Evolutionary conservation across 2,113 vertebrate species (phyloP).

Genomic region (Quiscalus mexicanus): DNA sequence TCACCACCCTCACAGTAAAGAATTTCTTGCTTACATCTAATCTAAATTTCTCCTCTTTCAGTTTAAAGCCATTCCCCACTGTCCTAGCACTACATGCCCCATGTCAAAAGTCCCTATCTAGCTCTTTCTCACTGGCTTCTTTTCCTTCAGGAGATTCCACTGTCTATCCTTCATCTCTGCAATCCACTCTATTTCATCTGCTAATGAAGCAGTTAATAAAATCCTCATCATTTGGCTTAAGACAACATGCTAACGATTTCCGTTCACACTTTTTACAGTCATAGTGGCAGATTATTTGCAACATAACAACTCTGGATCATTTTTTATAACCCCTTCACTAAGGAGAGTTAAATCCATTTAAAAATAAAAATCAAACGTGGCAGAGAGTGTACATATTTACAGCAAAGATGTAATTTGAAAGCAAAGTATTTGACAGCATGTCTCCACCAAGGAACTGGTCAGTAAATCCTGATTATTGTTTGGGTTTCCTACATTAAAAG

Average conservation of each 20-base stretch:
- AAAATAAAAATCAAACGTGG: constrained; percentile 3
- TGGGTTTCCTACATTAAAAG: not conserved
- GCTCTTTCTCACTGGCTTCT: not conserved
- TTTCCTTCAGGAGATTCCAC: not conserved
- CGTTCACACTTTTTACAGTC: constrained; percentile 39
- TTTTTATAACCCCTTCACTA: constrained; percentile 37
- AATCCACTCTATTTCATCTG: not conserved
- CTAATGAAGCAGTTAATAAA: constrained; percentile 54
- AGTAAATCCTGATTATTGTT: not conserved
- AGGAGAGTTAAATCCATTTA: constrained; percentile 2
- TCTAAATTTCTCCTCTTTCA: not conserved
- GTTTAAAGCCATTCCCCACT: not conserved
- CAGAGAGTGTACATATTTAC: not conserved
- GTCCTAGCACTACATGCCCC: not conserved
- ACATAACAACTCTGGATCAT: constrained; percentile 9
- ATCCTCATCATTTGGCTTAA: constrained; percentile 22
- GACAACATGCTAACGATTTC: constrained; percentile 47
- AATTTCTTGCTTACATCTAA: not conserved
- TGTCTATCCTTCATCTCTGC: not conserved
- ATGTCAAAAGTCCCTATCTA: not conserved
- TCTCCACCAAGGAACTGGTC: not conserved
- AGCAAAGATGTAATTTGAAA: not conserved
- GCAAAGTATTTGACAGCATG: not conserved
- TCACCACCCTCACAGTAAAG: not conserved
- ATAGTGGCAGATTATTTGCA: constrained; percentile 31